These are phyloP conservation scores for Sicus ferrugineus DNA, from an alignment of 2,888 invertebrate species.

Conservation along the genomic window DNA sequence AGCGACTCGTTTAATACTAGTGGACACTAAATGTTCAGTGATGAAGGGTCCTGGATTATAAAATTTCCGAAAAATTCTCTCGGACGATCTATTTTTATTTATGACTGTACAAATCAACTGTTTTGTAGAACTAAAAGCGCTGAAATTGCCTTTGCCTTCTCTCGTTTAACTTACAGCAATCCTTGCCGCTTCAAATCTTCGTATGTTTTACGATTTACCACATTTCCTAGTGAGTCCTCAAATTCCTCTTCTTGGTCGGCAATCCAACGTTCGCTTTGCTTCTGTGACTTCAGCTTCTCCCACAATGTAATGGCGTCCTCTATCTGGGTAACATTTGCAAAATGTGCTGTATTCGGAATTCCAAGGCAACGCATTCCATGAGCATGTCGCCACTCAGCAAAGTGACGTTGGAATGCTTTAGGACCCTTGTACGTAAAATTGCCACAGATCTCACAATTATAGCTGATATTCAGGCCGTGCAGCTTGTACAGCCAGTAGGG, in stretches of 20 bases:
- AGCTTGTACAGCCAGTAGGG: constrained; percentile 99
- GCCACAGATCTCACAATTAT: constrained; percentile 99
- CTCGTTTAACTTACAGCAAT: constrained; percentile 73
- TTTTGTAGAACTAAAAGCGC: constrained; percentile 1
- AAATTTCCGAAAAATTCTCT: too few species aligned
- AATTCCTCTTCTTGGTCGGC: constrained; percentile 98
- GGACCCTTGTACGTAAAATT: constrained; percentile 98
- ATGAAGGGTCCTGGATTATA: too few species aligned
- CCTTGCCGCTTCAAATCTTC: constrained; percentile 99
- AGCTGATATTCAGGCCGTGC: constrained; percentile 98
- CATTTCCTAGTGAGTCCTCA: constrained; percentile 98
- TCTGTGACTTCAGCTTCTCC: constrained; percentile 96
- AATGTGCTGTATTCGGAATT: constrained; percentile 99
- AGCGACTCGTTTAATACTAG: too few species aligned
- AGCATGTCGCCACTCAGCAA: constrained; percentile 90
- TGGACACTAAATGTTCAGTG: too few species aligned
- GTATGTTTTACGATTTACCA: constrained; percentile 97
- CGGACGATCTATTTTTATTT: background rate
- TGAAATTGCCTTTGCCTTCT: too few species aligned
- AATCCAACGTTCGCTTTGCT: constrained; percentile 94
- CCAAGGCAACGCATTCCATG: constrained; percentile 98
- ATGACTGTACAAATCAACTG: background rate
- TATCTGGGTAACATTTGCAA: constrained; percentile 98
- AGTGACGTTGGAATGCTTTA: constrained; percentile 99
- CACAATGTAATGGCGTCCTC: constrained; percentile 97